These are phyloP conservation scores for Nothobranchius furzeri DNA, from an alignment of 2,113 vertebrate species.

Conservation along the genomic window DNA sequence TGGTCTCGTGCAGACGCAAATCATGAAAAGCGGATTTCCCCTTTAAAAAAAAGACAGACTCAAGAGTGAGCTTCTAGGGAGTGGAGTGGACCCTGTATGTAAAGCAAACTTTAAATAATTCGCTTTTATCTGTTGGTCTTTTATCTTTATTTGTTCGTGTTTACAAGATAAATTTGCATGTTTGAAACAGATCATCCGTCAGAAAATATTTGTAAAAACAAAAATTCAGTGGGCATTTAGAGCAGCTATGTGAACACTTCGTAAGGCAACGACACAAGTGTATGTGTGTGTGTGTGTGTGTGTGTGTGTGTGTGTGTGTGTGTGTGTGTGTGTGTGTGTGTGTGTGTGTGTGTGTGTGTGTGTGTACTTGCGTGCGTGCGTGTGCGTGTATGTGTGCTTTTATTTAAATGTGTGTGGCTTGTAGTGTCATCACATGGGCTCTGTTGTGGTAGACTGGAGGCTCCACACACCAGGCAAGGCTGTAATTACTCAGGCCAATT, in stretches of 20 bases:
- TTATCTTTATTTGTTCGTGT: conserved; percentile 23
- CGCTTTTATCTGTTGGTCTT: neutral
- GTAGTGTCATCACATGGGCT: conserved; percentile 74
- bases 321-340: conserved; percentile 11
- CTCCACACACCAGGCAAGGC: conserved; percentile 76
- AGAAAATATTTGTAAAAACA: conserved; percentile 47
- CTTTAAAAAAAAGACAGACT: conserved; percentile 16
- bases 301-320: conserved; percentile 4
- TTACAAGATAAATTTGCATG: conserved; percentile 11
- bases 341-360: neutral
- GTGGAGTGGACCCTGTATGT: conserved; percentile 5
- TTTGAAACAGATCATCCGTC: conserved; percentile 29
- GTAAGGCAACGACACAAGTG: conserved; percentile 50
- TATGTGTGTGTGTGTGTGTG: too few relatives aligned
- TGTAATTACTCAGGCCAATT: conserved; percentile 75
- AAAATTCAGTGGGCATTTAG: conserved; percentile 36
- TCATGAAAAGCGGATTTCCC: conserved; percentile 9
- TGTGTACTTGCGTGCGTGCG: conserved; percentile 5
- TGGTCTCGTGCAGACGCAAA: neutral
- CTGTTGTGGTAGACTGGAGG: conserved; percentile 80
- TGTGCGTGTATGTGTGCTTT: conserved; percentile 9
- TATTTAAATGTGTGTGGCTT: conserved; percentile 40
- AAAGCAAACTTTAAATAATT: conserved; percentile 3
- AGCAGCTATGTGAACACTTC: conserved; percentile 76
- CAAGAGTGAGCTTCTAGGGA: neutral